Base-by-base conservation (phyloP, 2,113 vertebrate genomes). In the Atherinomorus stipes region DNA sequence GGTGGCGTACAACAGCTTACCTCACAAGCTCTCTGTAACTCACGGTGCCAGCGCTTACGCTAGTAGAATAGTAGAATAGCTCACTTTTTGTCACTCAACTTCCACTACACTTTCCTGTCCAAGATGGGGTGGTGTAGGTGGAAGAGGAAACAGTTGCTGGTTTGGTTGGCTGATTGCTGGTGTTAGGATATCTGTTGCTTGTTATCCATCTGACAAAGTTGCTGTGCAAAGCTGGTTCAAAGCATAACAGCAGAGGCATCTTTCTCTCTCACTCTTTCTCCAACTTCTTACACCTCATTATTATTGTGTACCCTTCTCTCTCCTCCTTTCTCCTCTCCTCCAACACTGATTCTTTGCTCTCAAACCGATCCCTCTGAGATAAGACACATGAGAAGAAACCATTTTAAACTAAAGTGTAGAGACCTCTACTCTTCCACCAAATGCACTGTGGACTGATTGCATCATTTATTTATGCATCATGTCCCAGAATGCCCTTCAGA, bases 391-490 rank as follows among this genome's bases (percentile, higher is more conserved):
- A 85, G 73, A 58, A 66, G 85, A 25, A 77, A 78, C 86, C 85
- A 87, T 84, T 88, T 87, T 83, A 76, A 64, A 71, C 85, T 64
- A 66, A 88, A 88, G 78, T 71, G 67, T 52, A 65, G 74, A 77
- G 69, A 83, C 74, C 50, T 77, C 59, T 42, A 53, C 69, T 87
- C 88, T 80, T 70, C 62, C 64, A 73, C 63, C 62, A 88, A 90
- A 90, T 81, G 86, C 72, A 85, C 88, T 75, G 85, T 80, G 71
- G 79, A 88, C 76, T 42, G 68, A 89, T 88, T 77, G 60, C 74
- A 88, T 93, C 31, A 89, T 88, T 90, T 89, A 92, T 91, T 91
- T 88, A 90, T 86, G 74, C 54, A 53, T 16, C 9, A 5, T 77
- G 70, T 50, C 77, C 85, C 67, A 77, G 68, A 66, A 72, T 78